Percentiles rank a stretch among this genome's conserved stretches.
phyloP scores from a whole-genome alignment of 1,140 invertebrate species.

The Melanaphis sacchari region DNA sequence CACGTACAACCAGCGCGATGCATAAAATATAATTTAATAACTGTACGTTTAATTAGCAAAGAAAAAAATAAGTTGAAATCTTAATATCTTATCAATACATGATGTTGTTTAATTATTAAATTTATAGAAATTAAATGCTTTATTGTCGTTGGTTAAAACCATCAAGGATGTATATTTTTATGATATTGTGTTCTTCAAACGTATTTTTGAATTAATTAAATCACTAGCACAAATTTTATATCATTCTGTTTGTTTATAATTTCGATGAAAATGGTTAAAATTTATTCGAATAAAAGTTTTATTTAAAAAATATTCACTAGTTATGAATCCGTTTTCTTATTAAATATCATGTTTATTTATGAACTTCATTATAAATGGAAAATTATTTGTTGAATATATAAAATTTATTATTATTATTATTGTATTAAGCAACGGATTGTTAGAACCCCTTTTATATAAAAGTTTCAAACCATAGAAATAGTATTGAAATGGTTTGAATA shows the following conservation, averaged over 20 bases:
- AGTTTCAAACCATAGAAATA: slow-evolving; percentile 39
- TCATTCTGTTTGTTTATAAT: background rate
- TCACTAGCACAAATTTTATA: background rate
- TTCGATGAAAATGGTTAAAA: background rate
- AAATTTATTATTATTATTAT: slow-evolving; percentile 35
- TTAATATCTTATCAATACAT: background rate
- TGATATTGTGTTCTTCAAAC: background rate
- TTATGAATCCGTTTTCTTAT: slow-evolving; percentile 38
- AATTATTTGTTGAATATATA: slow-evolving; percentile 34
- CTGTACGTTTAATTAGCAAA: background rate
- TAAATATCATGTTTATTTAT: slow-evolving; percentile 44
- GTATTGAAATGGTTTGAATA: slow-evolving; percentile 49
- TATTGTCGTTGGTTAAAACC: background rate
- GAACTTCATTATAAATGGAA: slow-evolving; percentile 41
- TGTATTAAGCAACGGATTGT: slow-evolving; percentile 39
- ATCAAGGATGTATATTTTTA: background rate
- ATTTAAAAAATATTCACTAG: slow-evolving; percentile 19
- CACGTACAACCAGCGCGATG: too few relatives aligned
- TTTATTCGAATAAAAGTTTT: slow-evolving; percentile 11
- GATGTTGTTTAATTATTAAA: background rate
- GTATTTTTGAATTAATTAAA: slow-evolving; percentile 20
- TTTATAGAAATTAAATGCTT: background rate
- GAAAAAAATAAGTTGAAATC: background rate
- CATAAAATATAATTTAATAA: background rate
- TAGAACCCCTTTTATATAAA: slow-evolving; percentile 27